These are phyloP conservation scores for Triplophysa siluroides DNA, from an alignment of 2,113 vertebrate species.

Conservation along the genomic window DNA sequence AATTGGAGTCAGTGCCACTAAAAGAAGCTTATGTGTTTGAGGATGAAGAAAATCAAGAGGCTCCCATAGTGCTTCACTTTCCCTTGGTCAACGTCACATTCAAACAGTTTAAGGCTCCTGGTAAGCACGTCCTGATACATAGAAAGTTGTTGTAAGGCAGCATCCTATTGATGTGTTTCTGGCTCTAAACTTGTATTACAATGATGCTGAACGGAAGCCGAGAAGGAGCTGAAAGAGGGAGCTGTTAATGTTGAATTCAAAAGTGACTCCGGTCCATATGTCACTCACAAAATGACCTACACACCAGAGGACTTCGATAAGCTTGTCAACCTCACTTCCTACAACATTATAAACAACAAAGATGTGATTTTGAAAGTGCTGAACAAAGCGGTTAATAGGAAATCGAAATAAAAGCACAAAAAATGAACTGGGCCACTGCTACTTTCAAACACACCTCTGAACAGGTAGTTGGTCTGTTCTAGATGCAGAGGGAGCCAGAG, in stretches of 20 bases:
- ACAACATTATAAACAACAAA: slow-evolving; percentile 79
- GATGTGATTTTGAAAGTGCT: slow-evolving; percentile 68
- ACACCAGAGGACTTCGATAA: slow-evolving; percentile 71
- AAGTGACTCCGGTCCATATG: slow-evolving; percentile 71
- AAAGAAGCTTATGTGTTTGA: slow-evolving; percentile 66
- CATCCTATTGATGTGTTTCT: background rate
- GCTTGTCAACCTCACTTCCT: slow-evolving; percentile 72
- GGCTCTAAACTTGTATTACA: background rate
- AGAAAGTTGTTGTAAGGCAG: background rate
- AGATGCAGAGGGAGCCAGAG: no score
- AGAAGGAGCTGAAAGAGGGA: slow-evolving; percentile 68
- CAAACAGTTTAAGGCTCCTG: slow-evolving; percentile 22
- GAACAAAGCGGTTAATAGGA: slow-evolving; percentile 58
- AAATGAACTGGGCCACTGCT: no score
- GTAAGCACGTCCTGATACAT: background rate
- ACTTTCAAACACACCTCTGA: no score
- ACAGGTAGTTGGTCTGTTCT: no score
- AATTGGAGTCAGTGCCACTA: slow-evolving; percentile 45
- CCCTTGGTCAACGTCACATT: slow-evolving; percentile 57
- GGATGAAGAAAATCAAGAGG: slow-evolving; percentile 40
- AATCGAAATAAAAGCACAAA: background rate
- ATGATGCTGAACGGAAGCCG: slow-evolving; percentile 63
- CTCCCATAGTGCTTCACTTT: slow-evolving; percentile 66
- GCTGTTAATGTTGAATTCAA: slow-evolving; percentile 69
- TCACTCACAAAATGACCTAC: slow-evolving; percentile 75